Percentiles rank a stretch among this genome's conserved stretches.
Conservation (phyloP, 2,113 vertebrate species). For the Phainopepla nitens region DNA sequence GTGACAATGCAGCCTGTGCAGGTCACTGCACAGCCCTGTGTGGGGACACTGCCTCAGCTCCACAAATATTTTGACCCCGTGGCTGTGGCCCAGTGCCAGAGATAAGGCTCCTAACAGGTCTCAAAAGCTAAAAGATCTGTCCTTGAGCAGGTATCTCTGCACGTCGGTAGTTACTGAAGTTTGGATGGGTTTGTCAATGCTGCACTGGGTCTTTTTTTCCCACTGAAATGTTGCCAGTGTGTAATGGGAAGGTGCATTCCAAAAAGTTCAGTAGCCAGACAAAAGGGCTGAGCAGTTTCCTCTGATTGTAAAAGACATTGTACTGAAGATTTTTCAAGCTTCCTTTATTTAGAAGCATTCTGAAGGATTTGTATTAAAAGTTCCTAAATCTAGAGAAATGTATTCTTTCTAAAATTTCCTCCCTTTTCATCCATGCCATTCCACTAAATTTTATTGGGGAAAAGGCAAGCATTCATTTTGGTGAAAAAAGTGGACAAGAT, state of each 20-base stretch:
- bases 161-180: background rate
- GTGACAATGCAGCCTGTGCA: background rate
- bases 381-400: background rate
- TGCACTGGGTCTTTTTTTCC: background rate
- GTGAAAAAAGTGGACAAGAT: background rate
- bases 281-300: background rate
- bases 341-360: background rate
- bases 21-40: background rate
- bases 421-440: background rate
- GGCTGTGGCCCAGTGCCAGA: background rate
- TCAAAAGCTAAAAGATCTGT: background rate
- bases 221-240: background rate
- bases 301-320: background rate
- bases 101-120: background rate
- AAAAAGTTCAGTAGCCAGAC: background rate
- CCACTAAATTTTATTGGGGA: background rate
- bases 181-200: background rate
- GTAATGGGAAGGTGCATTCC: rapidly evolving
- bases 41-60: background rate
- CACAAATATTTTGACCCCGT: background rate
- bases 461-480: background rate
- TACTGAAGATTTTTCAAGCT: background rate
- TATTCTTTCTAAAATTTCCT: background rate
- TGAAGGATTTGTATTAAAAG: background rate
- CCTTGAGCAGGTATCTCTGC: background rate